Conservation (phyloP, 2,113 vertebrate genomes). For the Ceratotherium simum region DNA sequence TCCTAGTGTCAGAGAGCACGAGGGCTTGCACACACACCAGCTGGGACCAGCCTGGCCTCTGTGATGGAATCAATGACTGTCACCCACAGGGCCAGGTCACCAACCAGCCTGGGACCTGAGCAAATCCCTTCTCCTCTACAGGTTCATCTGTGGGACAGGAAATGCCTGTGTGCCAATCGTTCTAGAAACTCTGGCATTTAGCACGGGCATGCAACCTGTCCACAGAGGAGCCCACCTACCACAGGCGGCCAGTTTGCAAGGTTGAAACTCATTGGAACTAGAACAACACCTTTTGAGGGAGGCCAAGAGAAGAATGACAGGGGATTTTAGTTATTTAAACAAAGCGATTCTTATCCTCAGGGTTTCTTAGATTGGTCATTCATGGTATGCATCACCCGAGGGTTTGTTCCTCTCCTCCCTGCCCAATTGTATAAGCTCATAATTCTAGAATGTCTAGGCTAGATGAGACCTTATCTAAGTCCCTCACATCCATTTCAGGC, state of each 20-base stretch:
- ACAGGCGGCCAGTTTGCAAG: background rate
- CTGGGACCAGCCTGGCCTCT: background rate
- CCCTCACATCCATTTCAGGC: rapidly evolving
- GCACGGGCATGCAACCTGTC: rapidly evolving
- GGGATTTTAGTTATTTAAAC: background rate
- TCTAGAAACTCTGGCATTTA: background rate
- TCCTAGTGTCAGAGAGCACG: background rate
- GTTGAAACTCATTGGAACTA: too few relatives aligned
- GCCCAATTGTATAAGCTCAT: background rate
- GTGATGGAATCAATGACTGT: background rate
- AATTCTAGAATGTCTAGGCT: background rate
- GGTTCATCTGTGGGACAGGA: background rate
- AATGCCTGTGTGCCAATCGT: background rate
- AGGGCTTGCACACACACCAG: background rate
- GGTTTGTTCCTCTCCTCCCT: background rate
- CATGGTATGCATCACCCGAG: background rate
- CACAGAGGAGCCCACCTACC: rapidly evolving
- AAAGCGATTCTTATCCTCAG: background rate
- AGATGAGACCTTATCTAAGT: background rate
- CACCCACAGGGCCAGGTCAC: background rate
- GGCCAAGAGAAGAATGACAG: background rate
- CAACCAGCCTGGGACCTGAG: background rate
- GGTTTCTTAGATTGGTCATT: background rate
- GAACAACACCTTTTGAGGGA: background rate
- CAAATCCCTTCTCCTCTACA: background rate